Percentiles rank a stretch among this genome's conserved stretches.
Conservation (phyloP, 2,888 invertebrate genomes). For the Leucophora obtusa region DNA sequence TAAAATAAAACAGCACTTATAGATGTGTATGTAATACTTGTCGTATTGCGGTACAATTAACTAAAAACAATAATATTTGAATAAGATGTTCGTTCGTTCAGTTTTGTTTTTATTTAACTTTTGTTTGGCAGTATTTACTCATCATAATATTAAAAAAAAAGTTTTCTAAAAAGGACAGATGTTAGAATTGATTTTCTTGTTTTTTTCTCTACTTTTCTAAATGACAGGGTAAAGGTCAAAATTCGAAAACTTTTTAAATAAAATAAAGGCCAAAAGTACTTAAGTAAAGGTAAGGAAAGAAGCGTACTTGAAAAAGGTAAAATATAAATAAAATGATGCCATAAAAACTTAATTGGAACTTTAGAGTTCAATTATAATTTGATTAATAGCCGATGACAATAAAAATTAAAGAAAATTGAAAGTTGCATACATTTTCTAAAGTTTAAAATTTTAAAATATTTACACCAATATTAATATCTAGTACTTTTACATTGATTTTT, state of each 20-base stretch:
- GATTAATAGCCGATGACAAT: no score
- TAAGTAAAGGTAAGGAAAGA: not conserved
- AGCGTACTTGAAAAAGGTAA: conserved; percentile 1
- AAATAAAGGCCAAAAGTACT: not conserved
- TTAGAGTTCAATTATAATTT: no score
- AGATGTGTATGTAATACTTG: not conserved
- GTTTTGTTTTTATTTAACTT: not conserved
- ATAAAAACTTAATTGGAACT: no score
- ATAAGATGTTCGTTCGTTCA: conserved; percentile 17
- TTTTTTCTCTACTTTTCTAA: not conserved
- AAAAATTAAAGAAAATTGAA: no score
- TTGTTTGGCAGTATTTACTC: not conserved
- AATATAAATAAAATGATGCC: not conserved
- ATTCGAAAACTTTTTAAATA: conserved; percentile 8
- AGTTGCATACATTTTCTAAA: no score
- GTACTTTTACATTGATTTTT: no score
- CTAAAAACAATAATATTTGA: conserved; percentile 38
- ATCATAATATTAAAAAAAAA: conserved; percentile 20
- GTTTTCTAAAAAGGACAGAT: conserved; percentile 30
- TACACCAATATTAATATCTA: no score
- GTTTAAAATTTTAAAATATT: no score
- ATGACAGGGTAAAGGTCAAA: conserved; percentile 12
- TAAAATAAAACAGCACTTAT: conserved; percentile 1
- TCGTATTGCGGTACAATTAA: conserved; percentile 48
- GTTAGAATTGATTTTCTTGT: conserved; percentile 34